phyloP scores from a whole-genome alignment of 2,797 vertebrate species.

The Rhabdophis nuchalis region DNA sequence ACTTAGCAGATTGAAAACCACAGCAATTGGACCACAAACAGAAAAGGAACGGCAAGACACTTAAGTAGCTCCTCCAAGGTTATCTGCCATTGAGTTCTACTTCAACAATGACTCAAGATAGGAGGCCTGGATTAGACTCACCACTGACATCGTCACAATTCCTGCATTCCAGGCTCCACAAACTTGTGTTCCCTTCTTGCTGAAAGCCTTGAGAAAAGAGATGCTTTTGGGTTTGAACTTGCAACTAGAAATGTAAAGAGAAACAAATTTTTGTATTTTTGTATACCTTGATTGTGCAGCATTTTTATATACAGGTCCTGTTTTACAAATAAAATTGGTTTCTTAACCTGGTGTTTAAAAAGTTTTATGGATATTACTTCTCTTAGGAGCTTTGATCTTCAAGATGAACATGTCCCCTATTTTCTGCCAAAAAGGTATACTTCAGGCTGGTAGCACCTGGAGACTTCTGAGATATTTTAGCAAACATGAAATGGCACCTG shows the following conservation, averaged over 20 bases:
- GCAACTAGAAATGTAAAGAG: constrained; percentile 69
- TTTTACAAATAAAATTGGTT: constrained; percentile 75
- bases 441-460: not conserved
- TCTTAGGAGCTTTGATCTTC: constrained; percentile 66
- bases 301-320: constrained; percentile 76
- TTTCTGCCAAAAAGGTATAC: not conserved
- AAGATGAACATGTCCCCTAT: constrained; percentile 26
- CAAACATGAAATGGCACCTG: not conserved
- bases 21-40: constrained; percentile 55
- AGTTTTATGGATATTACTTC: constrained; percentile 59
- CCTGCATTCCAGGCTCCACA: constrained; percentile 48
- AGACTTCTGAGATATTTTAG: not conserved
- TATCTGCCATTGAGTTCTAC: constrained; percentile 40
- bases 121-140: constrained; percentile 60
- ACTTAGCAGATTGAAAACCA: constrained; percentile 31
- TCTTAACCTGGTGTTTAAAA: constrained; percentile 74
- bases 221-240: constrained; percentile 68
- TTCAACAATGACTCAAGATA: constrained; percentile 45
- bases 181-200: constrained; percentile 55
- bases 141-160: constrained; percentile 56
- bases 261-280: constrained; percentile 79
- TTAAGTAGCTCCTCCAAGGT: constrained; percentile 32
- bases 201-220: constrained; percentile 56
- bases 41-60: not conserved
- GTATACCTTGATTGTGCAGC: constrained; percentile 75